Conservation (phyloP, 2,888 invertebrate species). For the Adelphocoris suturalis region DNA sequence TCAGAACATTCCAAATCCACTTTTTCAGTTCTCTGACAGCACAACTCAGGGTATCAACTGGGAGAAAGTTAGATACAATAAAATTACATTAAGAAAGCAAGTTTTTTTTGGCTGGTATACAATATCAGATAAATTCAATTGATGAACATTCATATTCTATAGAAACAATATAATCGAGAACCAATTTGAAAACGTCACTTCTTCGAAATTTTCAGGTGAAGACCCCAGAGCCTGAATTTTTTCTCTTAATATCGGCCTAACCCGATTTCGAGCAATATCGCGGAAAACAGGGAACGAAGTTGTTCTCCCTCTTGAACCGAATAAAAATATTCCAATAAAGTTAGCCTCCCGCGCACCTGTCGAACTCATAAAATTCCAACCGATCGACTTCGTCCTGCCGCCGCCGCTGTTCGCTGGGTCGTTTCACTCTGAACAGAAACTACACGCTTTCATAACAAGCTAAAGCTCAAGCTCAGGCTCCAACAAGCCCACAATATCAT, state of each 20-base stretch:
- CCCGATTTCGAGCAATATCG: constrained; percentile 22
- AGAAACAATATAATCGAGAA: not conserved
- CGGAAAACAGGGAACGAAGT: constrained; percentile 22
- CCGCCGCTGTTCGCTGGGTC: not conserved
- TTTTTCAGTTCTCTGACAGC: too few relatives aligned
- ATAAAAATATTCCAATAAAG: constrained; percentile 59
- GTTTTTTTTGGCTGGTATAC: too few relatives aligned
- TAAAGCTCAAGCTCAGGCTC: not conserved
- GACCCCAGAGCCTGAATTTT: not conserved
- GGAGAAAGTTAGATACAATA: too few relatives aligned
- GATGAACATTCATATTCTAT: too few relatives aligned
- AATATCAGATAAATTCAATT: too few relatives aligned
- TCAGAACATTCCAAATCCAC: too few relatives aligned
- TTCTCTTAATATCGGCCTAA: constrained; percentile 1
- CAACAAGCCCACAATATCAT: not conserved
- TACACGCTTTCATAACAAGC: constrained; percentile 39
- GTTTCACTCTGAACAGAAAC: not conserved
- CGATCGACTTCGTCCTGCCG: constrained; percentile 3
- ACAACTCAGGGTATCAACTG: too few relatives aligned
- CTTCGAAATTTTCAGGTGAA: not conserved
- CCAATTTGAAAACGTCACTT: not conserved
- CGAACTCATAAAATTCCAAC: constrained; percentile 43
- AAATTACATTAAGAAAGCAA: too few relatives aligned
- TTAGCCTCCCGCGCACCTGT: constrained; percentile 50
- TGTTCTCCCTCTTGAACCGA: constrained; percentile 32